A percentile compares a stretch with the other conserved stretches of the same genome.
These are phyloP conservation scores for Halcyon smyrnensis DNA, from an alignment of 2,797 vertebrate genomes.

Conservation along the genomic window DNA sequence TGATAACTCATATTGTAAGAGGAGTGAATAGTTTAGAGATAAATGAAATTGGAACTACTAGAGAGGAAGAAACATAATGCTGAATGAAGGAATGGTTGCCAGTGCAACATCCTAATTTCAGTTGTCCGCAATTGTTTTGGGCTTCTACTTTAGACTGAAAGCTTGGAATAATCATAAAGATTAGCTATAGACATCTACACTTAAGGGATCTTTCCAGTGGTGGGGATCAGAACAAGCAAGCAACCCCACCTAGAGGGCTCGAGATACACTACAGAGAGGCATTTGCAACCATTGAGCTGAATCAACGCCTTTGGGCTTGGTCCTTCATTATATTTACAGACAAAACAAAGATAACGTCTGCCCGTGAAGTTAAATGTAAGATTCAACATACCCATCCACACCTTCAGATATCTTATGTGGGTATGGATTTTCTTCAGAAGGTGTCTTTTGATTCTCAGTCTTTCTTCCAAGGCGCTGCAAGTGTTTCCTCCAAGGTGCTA, in stretches of 20 bases:
- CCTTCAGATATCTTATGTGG: neutral
- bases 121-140: neutral
- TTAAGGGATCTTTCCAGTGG: neutral
- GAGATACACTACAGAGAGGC: neutral
- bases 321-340: neutral
- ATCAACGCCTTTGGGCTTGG: neutral
- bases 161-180: neutral
- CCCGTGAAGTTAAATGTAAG: neutral
- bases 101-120: neutral
- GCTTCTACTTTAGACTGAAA: neutral
- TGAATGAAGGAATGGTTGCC: neutral
- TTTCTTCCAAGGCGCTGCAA: neutral
- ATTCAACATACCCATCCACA: neutral
- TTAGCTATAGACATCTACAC: neutral
- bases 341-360: neutral
- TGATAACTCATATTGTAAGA: no score
- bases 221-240: neutral
- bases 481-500: neutral
- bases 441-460: neutral
- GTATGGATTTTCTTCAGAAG: neutral
- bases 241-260: neutral
- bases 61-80: neutral
- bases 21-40: no score
- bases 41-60: no score
- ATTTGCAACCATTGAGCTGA: neutral